Conservation (phyloP, 1,140 invertebrate species). For the Maconellicoccus hirsutus region DNA sequence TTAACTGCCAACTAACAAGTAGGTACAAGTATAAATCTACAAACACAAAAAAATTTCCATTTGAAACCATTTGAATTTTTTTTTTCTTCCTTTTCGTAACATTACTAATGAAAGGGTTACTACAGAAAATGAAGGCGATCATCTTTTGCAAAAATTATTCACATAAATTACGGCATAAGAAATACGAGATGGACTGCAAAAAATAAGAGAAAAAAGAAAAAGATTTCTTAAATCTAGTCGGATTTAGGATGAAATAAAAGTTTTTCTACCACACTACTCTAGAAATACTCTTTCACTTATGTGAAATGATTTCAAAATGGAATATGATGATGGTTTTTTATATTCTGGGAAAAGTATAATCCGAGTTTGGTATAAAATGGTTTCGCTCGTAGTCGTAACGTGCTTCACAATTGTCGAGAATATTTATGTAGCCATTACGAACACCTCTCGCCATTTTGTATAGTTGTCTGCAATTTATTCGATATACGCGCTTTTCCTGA, state of each 20-base stretch:
- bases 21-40: too few species aligned
- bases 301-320: conserved; percentile 9
- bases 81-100: too few species aligned
- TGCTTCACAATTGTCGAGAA: conserved; percentile 3
- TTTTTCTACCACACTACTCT: not conserved
- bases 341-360: conserved; percentile 5
- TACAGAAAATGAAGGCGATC: not conserved
- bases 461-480: not conserved
- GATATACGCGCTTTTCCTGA: not conserved
- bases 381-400: conserved; percentile 2
- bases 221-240: conserved; percentile 9
- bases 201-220: not conserved
- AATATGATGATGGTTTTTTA: conserved; percentile 9
- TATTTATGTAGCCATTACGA: conserved; percentile 9
- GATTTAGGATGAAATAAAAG: conserved; percentile 9
- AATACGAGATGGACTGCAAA: not conserved
- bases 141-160: conserved; percentile 10
- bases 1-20: too few species aligned
- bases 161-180: not conserved
- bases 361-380: conserved; percentile 1
- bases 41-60: too few species aligned
- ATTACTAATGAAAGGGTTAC: not conserved
- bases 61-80: too few species aligned
- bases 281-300: conserved; percentile 5
- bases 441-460: conserved; percentile 7